These are phyloP conservation scores for Sussaba pulchella DNA, from an alignment of 2,888 invertebrate genomes.

Conservation along the genomic window DNA sequence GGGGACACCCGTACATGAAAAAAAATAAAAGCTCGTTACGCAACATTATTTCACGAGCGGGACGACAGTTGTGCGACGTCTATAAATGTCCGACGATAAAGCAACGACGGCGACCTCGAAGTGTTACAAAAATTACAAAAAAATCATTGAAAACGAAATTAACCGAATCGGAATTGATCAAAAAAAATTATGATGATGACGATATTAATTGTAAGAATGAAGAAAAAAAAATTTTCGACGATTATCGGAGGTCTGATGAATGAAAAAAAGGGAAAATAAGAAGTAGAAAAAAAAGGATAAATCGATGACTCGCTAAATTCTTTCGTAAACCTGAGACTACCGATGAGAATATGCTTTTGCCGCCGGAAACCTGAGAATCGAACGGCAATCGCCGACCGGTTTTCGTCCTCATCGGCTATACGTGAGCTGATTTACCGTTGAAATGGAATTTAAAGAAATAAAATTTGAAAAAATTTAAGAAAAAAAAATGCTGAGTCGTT, in stretches of 20 bases:
- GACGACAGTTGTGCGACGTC: constrained; percentile 10
- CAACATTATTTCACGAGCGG: constrained; percentile 52
- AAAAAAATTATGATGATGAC: too few species aligned
- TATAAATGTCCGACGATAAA: constrained; percentile 46
- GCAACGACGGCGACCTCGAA: constrained; percentile 41
- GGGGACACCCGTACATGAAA: constrained; percentile 24
- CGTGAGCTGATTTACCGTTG: constrained; percentile 26
- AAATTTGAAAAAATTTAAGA: too few species aligned
- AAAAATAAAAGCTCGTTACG: constrained; percentile 52
- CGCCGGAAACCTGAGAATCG: constrained; percentile 26
- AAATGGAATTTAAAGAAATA: not conserved
- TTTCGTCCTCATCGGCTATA: constrained; percentile 23
- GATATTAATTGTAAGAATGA: not conserved
- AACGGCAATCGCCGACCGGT: constrained; percentile 16
- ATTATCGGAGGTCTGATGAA: not conserved
- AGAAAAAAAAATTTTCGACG: not conserved
- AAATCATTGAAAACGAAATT: not conserved
- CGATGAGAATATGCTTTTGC: constrained; percentile 5
- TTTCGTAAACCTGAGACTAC: constrained; percentile 29
- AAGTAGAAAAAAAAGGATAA: not conserved
- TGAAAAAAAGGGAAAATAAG: not conserved
- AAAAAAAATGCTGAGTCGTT: constrained; percentile 13
- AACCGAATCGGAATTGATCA: too few species aligned
- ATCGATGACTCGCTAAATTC: constrained; percentile 29
- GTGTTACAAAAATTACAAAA: constrained; percentile 47